Evolutionary conservation across 2,113 vertebrate species (phyloP).

Genomic region (Lynx canadensis): DNA sequence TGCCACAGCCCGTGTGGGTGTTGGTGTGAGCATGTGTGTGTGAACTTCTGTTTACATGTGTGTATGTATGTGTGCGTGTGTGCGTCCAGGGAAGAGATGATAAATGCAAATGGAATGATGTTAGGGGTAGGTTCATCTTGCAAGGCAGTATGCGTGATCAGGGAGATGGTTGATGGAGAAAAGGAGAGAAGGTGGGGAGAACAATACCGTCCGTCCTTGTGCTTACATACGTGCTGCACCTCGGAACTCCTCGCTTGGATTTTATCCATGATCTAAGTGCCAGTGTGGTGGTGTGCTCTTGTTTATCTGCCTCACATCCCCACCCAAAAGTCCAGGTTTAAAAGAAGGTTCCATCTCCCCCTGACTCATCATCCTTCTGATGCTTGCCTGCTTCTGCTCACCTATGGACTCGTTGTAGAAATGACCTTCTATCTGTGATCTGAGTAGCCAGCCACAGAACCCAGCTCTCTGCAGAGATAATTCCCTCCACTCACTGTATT

Average conservation of each 20-base stretch:
- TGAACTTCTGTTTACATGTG: neutral
- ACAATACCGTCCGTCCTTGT: neutral
- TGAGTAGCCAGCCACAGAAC: constrained; percentile 19
- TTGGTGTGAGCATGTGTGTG: constrained; percentile 12
- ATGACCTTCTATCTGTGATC: constrained; percentile 35
- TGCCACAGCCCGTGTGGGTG: neutral
- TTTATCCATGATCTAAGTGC: constrained; percentile 10
- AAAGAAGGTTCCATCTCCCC: neutral
- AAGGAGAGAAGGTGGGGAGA: neutral
- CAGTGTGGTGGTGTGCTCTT: neutral
- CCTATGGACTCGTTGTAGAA: constrained; percentile 65
- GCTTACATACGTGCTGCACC: neutral
- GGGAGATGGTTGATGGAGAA: neutral
- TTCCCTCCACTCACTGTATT: neutral
- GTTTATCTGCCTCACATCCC: neutral
- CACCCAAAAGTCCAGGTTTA: neutral
- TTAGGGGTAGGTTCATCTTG: neutral
- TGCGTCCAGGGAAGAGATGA: neutral
- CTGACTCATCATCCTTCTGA: neutral
- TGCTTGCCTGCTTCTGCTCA: constrained; percentile 23
- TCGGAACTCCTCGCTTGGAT: neutral
- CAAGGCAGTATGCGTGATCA: neutral
- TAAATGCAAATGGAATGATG: constrained; percentile 3
- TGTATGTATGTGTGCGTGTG: neutral
- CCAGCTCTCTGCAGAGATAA: constrained; percentile 10